phyloP scores from a whole-genome alignment of 2,113 vertebrate species.

The Cheilinus undulatus region DNA sequence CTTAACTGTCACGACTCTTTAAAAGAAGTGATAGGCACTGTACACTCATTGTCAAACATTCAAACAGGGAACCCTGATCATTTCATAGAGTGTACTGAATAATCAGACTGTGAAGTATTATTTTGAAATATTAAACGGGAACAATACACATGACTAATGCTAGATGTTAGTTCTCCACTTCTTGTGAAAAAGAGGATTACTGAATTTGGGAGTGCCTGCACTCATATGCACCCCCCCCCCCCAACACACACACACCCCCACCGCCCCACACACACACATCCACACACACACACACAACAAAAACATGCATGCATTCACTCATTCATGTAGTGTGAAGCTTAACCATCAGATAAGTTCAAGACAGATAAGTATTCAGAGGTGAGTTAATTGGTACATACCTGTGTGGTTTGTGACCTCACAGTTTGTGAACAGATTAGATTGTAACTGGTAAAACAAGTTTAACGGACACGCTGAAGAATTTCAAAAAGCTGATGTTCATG shows the following conservation, averaged over 20 bases:
- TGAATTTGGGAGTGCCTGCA: background rate
- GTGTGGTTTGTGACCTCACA: background rate
- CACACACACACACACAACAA: background rate
- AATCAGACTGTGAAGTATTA: background rate
- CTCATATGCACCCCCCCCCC: background rate
- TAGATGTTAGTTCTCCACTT: background rate
- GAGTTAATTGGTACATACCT: background rate
- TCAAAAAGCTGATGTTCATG: conserved; percentile 1
- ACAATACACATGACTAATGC: background rate
- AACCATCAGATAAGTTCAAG: background rate
- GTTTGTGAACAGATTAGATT: conserved; percentile 1
- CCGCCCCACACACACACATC: background rate
- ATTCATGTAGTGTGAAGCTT: background rate
- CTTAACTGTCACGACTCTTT: background rate
- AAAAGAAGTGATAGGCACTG: background rate
- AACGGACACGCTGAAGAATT: background rate
- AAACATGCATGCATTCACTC: background rate
- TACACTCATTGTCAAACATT: background rate
- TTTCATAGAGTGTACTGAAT: background rate
- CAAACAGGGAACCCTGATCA: background rate
- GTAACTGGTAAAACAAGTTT: conserved; percentile 38
- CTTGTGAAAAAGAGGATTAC: background rate
- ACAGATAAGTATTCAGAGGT: background rate
- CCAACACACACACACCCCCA: background rate
- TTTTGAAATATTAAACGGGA: background rate